Conservation (phyloP, 2,113 vertebrate genomes). For the Thalassarche chlororhynchos region DNA sequence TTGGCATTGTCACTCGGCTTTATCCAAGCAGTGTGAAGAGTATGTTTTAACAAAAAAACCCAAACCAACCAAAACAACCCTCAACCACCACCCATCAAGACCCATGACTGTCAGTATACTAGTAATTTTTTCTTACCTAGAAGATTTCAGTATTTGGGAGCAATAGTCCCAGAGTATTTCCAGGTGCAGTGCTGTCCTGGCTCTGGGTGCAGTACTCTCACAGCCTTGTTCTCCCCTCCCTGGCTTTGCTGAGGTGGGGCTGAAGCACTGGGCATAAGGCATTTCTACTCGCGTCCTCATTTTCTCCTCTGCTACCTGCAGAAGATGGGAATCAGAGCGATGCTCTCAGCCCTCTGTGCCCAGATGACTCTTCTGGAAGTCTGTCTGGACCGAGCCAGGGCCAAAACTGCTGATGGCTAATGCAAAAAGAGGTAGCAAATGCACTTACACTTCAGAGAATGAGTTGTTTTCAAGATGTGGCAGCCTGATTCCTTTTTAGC, state of each 20-base stretch:
- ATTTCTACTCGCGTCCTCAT: neutral
- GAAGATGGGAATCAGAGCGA: neutral
- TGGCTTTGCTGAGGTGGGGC: neutral
- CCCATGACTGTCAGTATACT: neutral
- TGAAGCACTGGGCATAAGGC: neutral
- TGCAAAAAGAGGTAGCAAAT: neutral
- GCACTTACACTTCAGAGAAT: neutral
- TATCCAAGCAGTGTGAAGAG: neutral
- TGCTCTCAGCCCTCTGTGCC: neutral
- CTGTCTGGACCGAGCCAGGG: neutral
- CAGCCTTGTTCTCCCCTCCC: neutral
- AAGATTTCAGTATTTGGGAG: neutral
- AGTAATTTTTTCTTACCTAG: neutral
- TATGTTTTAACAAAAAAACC: neutral
- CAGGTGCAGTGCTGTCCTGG: neutral
- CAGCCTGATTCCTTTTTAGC: neutral
- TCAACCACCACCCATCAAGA: neutral
- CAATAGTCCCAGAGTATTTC: neutral
- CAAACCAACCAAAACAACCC: neutral
- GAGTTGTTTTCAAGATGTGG: neutral
- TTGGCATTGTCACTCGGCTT: neutral
- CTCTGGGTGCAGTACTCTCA: neutral
- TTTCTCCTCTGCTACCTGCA: neutral
- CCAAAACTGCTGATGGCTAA: neutral
- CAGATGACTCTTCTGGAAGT: neutral